phyloP scores from a whole-genome alignment of 2,797 vertebrate species.

The Lacerta agilis region DNA sequence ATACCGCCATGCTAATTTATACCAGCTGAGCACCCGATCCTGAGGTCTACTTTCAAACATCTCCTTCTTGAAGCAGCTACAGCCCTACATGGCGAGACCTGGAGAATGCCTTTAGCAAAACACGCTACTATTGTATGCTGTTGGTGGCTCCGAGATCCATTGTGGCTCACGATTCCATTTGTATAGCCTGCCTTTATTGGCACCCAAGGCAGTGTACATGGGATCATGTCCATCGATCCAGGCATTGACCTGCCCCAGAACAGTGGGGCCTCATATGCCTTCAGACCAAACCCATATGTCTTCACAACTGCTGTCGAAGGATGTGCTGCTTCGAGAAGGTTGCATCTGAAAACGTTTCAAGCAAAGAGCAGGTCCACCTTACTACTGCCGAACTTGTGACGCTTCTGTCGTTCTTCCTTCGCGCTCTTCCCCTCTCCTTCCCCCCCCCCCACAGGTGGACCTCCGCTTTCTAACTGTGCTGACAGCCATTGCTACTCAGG shows the following conservation, averaged over 20 bases:
- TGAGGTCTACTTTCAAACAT: conserved; percentile 28
- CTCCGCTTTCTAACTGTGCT: conserved; percentile 89
- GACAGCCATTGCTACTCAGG: conserved; percentile 95
- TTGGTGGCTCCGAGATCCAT: background rate
- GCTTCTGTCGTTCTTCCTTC: background rate
- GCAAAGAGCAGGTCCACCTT: conserved; percentile 1
- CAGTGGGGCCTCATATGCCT: no score
- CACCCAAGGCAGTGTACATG: no score
- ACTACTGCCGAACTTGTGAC: conserved; percentile 30
- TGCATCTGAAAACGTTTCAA: background rate
- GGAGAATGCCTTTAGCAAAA: background rate
- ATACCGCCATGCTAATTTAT: conserved; percentile 19
- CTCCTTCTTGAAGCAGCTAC: background rate
- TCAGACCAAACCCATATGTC: no score
- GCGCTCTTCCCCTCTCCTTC: conserved; percentile 6
- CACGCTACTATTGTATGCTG: background rate
- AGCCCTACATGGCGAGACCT: background rate
- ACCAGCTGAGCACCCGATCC: conserved; percentile 12
- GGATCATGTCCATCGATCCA: no score
- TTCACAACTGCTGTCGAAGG: no score
- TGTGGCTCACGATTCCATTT: no score
- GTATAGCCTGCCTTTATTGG: no score
- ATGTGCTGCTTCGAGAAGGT: background rate
- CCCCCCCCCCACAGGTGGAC: conserved; percentile 78
- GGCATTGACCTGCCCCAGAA: no score